Conservation (phyloP, 2,113 vertebrate genomes). For the Podarcis raffonei region DNA sequence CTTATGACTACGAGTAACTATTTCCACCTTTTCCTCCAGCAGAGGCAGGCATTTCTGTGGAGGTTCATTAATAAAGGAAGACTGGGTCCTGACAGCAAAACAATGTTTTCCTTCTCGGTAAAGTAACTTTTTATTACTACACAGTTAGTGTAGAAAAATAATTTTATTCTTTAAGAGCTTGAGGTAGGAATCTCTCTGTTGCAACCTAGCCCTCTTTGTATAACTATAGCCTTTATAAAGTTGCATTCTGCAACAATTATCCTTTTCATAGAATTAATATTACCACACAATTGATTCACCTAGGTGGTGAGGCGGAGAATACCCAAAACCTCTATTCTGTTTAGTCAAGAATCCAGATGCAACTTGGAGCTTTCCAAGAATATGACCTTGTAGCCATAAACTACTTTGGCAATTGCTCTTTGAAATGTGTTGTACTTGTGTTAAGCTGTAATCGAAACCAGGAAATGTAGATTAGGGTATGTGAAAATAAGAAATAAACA, state of each 20-base stretch:
- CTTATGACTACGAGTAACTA: background rate
- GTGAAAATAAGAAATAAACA: background rate
- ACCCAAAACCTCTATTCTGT: background rate
- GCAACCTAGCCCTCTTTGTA: constrained; percentile 25
- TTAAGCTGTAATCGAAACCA: background rate
- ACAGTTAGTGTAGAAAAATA: constrained; percentile 11
- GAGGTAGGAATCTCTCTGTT: background rate
- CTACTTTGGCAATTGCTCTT: background rate
- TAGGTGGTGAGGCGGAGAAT: background rate
- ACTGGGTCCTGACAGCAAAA: constrained; percentile 95
- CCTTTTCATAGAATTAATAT: background rate
- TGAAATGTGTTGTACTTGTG: background rate
- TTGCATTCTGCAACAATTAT: background rate
- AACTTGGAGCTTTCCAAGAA: background rate
- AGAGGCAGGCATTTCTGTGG: constrained; percentile 94
- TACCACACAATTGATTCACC: background rate
- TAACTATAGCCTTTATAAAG: background rate
- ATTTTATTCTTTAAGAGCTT: background rate
- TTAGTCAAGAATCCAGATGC: background rate
- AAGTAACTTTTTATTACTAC: constrained; percentile 44
- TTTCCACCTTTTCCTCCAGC: background rate
- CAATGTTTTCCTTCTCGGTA: constrained; percentile 97
- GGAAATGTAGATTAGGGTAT: background rate
- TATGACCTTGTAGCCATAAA: background rate
- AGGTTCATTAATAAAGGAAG: constrained; percentile 93